A percentile compares a stretch with the other conserved stretches of the same genome.
Evolutionary conservation across 2,113 vertebrate species (phyloP).

Genomic region (Dipodomys ordii): DNA sequence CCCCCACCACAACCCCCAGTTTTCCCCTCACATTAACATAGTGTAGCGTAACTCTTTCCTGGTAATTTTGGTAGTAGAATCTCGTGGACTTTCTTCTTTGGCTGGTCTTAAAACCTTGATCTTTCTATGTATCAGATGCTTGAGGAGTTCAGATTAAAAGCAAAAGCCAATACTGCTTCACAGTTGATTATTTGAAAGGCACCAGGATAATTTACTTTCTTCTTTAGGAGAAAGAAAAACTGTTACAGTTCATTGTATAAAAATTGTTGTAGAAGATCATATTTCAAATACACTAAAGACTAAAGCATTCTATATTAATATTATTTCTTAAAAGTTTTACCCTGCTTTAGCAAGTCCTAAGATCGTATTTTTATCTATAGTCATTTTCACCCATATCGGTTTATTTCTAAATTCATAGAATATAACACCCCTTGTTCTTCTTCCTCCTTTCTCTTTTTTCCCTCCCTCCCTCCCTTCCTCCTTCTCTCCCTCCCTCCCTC

Average conservation of each 20-base stretch:
- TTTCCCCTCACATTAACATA: no score
- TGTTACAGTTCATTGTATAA: not conserved
- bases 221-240: slow-evolving; percentile 24
- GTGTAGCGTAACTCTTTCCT: no score
- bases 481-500: no score
- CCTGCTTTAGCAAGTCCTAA: not conserved
- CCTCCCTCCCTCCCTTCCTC: no score
- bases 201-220: slow-evolving; percentile 9
- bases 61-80: no score
- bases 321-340: not conserved
- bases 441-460: not conserved
- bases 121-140: no score
- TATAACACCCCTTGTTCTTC: not conserved
- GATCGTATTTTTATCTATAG: not conserved
- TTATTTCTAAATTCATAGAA: slow-evolving; percentile 20
- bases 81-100: no score
- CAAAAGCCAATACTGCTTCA: no score
- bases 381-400: not conserved
- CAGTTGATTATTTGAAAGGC: not conserved
- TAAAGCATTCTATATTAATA: not conserved
- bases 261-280: not conserved
- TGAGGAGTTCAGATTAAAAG: no score
- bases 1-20: no score
- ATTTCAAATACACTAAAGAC: slow-evolving; percentile 17
- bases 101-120: no score